Conservation (phyloP, 2,113 vertebrate genomes). For the Sigmodon hispidus region DNA sequence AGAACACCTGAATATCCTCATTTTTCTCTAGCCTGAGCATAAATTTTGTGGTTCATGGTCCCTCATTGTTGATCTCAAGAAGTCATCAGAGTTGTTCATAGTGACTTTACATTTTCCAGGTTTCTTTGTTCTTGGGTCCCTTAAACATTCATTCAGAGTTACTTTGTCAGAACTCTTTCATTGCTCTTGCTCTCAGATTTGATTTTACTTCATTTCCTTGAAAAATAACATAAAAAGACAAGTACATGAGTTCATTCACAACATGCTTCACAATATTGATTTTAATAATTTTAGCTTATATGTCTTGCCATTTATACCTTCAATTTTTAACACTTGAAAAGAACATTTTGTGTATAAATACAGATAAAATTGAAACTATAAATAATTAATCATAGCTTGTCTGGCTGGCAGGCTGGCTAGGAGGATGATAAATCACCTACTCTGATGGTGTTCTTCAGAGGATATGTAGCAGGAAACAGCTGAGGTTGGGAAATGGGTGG, state of each 20-base stretch:
- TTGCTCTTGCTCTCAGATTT: neutral
- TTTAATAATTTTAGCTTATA: neutral
- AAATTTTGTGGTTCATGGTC: neutral
- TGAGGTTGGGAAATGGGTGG: too few relatives aligned
- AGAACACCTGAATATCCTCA: neutral
- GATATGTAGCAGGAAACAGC: too few relatives aligned
- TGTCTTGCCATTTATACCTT: neutral
- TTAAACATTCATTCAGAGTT: neutral
- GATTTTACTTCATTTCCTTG: neutral
- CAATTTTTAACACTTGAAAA: neutral
- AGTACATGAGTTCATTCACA: neutral
- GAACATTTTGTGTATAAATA: neutral
- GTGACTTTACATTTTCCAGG: rapidly evolving
- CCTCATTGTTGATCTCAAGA: too few relatives aligned
- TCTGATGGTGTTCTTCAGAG: too few relatives aligned
- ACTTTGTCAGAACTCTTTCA: neutral
- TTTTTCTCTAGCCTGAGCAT: neutral
- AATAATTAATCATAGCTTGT: too few relatives aligned
- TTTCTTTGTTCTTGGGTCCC: neutral
- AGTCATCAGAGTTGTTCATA: rapidly evolving
- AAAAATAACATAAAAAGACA: neutral
- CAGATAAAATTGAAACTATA: neutral
- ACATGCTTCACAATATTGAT: neutral
- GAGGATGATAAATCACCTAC: too few relatives aligned
- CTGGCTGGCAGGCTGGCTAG: too few relatives aligned